These are phyloP conservation scores for Calosoma granatense DNA, from an alignment of 1,140 invertebrate species.

Conservation along the genomic window DNA sequence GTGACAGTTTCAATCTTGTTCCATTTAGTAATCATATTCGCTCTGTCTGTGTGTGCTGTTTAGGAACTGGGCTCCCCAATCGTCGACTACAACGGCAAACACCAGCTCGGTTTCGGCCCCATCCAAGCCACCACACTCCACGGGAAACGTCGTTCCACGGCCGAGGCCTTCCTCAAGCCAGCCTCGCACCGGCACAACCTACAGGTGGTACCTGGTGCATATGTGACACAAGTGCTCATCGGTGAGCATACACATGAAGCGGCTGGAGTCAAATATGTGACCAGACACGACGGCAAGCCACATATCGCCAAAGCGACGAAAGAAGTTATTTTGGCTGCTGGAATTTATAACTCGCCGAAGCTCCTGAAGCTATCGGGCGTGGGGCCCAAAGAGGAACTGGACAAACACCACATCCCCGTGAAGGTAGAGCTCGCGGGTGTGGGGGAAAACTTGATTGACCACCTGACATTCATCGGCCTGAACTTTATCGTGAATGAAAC, in stretches of 20 bases:
- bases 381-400: constrained; percentile 51
- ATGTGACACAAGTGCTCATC: constrained; percentile 53
- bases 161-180: constrained; percentile 43
- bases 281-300: constrained; percentile 31
- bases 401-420: constrained; percentile 35
- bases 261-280: constrained; percentile 50
- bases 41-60: constrained; percentile 43
- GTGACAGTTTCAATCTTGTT: no score
- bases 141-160: constrained; percentile 43
- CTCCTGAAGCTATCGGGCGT: constrained; percentile 72
- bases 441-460: constrained; percentile 46
- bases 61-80: constrained; percentile 43
- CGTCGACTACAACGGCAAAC: constrained; percentile 56
- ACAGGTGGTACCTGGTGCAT: constrained; percentile 43
- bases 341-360: constrained; percentile 69
- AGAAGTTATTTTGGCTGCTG: constrained; percentile 61
- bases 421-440: constrained; percentile 37
- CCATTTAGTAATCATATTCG: no score
- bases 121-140: constrained; percentile 51
- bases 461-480: constrained; percentile 37
- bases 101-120: constrained; percentile 49
- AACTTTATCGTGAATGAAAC: constrained; percentile 18
- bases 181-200: constrained; percentile 51
- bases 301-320: constrained; percentile 45
- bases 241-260: constrained; percentile 45